Conservation (phyloP, 2,888 invertebrate species). For the Drosophila peninsularis region DNA sequence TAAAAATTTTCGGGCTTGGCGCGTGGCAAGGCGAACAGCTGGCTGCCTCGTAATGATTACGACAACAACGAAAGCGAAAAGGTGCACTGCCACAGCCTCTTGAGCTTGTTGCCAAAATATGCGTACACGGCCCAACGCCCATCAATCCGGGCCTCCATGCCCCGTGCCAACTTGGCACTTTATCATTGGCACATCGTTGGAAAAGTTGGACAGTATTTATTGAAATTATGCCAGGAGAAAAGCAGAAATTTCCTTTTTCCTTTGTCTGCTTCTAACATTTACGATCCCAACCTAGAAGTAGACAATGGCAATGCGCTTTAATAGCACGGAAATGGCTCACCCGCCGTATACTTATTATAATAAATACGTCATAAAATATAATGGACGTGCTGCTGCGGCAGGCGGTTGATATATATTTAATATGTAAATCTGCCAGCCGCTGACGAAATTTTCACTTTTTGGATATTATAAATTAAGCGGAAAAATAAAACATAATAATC, state of each 20-base stretch:
- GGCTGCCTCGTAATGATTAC: conserved; percentile 76
- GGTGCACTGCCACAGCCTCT: conserved; percentile 44
- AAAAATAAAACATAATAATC: background rate
- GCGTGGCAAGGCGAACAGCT: conserved; percentile 63
- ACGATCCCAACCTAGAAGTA: conserved; percentile 61
- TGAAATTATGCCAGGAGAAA: conserved; percentile 52
- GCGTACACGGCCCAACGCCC: conserved; percentile 26
- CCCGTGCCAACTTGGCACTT: conserved; percentile 54
- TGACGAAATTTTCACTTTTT: conserved; percentile 1
- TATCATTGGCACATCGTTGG: conserved; percentile 78
- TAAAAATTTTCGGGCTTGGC: conserved; percentile 45
- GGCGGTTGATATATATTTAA: conserved; percentile 34
- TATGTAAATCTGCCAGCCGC: conserved; percentile 28
- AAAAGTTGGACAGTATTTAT: conserved; percentile 67
- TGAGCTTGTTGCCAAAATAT: conserved; percentile 25
- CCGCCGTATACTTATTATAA: conserved; percentile 41
- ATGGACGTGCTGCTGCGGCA: conserved; percentile 3
- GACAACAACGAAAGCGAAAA: conserved; percentile 28
- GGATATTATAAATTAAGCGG: background rate
- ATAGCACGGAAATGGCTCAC: conserved; percentile 18
- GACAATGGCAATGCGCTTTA: conserved; percentile 39
- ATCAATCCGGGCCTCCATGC: conserved; percentile 14
- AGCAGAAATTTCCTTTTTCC: background rate
- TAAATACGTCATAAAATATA: conserved; percentile 65
- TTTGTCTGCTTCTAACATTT: conserved; percentile 36